Evolutionary conservation across 2,888 invertebrate genomes (phyloP).

Genomic region (Lacanobia wlatinum): DNA sequence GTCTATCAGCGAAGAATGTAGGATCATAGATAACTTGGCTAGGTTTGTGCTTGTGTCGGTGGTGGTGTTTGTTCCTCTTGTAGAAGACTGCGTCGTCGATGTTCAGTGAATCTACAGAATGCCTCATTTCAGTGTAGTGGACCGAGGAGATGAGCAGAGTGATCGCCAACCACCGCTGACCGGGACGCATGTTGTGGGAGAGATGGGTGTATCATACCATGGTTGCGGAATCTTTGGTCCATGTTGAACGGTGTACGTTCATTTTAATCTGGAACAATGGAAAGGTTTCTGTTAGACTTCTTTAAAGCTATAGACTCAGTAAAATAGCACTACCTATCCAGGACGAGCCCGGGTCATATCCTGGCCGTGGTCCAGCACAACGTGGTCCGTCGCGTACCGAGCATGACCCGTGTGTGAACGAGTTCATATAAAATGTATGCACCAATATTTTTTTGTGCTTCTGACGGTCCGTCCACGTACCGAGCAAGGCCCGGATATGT

Average conservation of each 20-base stretch:
- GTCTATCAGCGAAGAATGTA: constrained; percentile 68
- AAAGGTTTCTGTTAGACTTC: constrained; percentile 17
- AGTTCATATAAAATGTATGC: too few relatives aligned
- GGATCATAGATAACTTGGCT: constrained; percentile 64
- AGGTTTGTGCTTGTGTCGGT: constrained; percentile 83
- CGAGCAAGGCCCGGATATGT: too few relatives aligned
- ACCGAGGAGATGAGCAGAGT: constrained; percentile 78
- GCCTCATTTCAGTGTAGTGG: constrained; percentile 81
- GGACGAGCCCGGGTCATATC: too few relatives aligned
- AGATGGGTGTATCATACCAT: constrained; percentile 81
- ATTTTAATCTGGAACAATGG: constrained; percentile 85
- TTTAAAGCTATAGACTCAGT: background rate
- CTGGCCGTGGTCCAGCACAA: too few relatives aligned
- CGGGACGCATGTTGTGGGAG: constrained; percentile 79
- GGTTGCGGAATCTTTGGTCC: constrained; percentile 73
- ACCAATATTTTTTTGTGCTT: too few relatives aligned
- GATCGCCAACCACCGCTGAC: constrained; percentile 82
- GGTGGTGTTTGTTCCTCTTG: constrained; percentile 79
- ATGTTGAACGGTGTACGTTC: constrained; percentile 74
- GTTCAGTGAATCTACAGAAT: constrained; percentile 69
- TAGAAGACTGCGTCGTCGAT: constrained; percentile 68
- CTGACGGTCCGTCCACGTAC: too few relatives aligned
- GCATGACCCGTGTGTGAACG: too few relatives aligned
- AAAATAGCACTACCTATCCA: background rate
- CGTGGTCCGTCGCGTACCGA: too few relatives aligned